phyloP scores from a whole-genome alignment of 2,888 invertebrate genomes.

The Acanthosepion pharaonis region DNA sequence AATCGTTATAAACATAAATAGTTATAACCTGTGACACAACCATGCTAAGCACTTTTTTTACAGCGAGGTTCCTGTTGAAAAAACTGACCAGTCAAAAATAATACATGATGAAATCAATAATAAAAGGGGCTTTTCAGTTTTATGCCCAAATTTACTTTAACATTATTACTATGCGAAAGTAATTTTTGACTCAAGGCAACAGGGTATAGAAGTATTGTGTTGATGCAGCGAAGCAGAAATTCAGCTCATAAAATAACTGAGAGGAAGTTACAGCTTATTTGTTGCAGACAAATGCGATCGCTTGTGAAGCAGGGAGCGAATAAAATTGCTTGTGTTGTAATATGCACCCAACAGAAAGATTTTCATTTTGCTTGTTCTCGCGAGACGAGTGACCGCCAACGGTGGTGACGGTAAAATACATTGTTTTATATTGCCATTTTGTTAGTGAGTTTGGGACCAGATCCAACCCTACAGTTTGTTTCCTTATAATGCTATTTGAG shows the following conservation, averaged over 20 bases:
- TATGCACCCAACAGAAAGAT: not conserved
- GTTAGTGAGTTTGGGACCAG: not conserved
- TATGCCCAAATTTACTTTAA: too few relatives aligned
- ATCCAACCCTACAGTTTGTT: not conserved
- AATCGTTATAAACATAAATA: too few relatives aligned
- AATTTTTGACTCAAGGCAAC: not conserved
- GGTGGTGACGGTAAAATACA: not conserved
- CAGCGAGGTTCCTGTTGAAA: too few relatives aligned
- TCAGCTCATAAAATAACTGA: not conserved
- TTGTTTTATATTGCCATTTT: not conserved
- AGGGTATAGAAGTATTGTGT: not conserved
- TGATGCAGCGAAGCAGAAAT: not conserved
- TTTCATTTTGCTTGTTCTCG: not conserved
- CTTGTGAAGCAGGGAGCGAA: not conserved
- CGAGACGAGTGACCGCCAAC: not conserved
- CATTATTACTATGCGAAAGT: not conserved
- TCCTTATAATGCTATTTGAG: not conserved
- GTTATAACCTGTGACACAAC: too few relatives aligned
- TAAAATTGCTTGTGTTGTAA: not conserved
- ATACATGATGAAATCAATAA: too few relatives aligned
- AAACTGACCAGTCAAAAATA: too few relatives aligned
- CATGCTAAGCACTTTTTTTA: too few relatives aligned
- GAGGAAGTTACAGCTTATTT: not conserved
- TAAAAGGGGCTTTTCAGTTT: too few relatives aligned
- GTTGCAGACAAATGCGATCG: not conserved